Percentiles rank a stretch among this genome's conserved stretches.
phyloP scores from a whole-genome alignment of 2,113 vertebrate genomes.

The Anser brachyrhynchus region DNA sequence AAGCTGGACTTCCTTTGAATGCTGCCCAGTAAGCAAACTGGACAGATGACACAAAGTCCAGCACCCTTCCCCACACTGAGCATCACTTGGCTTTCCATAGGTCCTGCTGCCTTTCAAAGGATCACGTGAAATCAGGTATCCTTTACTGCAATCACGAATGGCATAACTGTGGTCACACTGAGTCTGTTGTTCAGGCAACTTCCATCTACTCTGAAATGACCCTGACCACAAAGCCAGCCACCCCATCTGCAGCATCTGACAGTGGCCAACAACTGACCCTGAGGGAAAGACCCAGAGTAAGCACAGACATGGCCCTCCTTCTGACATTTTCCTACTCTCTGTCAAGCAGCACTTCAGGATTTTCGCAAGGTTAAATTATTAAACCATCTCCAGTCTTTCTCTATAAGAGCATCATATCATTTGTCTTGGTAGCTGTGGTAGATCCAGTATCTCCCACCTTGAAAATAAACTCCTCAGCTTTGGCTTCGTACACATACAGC shows the following conservation, averaged over 20 bases:
- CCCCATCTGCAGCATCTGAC: accelerated
- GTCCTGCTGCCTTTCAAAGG: neutral
- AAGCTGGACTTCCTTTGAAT: neutral
- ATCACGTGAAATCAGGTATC: neutral
- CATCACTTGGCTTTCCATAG: neutral
- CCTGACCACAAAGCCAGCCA: neutral
- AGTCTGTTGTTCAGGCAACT: neutral
- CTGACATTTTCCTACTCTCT: neutral
- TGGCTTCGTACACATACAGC: constrained; percentile 43
- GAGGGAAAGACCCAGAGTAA: neutral
- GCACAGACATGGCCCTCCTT: neutral
- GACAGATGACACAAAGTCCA: neutral
- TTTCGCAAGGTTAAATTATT: constrained; percentile 52
- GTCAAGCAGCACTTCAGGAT: neutral
- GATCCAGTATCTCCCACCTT: constrained; percentile 59
- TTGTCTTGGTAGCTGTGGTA: constrained; percentile 52
- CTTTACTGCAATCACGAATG: neutral
- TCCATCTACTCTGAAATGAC: neutral
- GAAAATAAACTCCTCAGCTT: constrained; percentile 60
- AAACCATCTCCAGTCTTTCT: constrained; percentile 53
- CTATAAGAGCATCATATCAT: constrained; percentile 47
- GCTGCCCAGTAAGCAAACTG: neutral
- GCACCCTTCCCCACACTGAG: neutral
- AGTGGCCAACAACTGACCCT: neutral
- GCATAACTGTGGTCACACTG: neutral